Evolutionary conservation across 2,797 vertebrate species (phyloP).

Genomic region (Scolopax rusticola): DNA sequence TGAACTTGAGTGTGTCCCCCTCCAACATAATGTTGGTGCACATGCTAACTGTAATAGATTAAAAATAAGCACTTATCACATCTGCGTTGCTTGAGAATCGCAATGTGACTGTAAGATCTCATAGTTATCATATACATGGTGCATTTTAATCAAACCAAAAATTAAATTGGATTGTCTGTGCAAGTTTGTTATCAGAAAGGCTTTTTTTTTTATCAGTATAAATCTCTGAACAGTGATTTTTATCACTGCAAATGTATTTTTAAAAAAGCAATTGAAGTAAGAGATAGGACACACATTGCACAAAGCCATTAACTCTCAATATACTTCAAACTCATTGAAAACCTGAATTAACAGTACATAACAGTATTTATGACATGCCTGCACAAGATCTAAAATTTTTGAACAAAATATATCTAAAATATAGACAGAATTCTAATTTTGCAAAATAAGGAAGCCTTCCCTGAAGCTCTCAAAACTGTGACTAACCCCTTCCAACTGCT

Average conservation of each 20-base stretch:
- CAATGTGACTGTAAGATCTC: background rate
- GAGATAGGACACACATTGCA: background rate
- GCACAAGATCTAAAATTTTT: background rate
- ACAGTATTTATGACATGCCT: background rate
- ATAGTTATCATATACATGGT: background rate
- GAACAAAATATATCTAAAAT: background rate
- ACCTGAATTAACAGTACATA: background rate
- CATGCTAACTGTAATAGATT: background rate
- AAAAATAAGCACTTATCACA: constrained; percentile 13
- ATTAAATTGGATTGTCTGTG: constrained; percentile 20
- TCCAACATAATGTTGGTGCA: background rate
- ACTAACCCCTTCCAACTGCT: background rate
- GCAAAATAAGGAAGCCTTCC: background rate
- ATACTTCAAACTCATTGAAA: background rate
- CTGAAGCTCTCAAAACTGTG: background rate
- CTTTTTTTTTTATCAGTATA: background rate
- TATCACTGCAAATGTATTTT: constrained; percentile 18
- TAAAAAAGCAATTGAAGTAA: background rate
- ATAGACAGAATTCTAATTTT: background rate
- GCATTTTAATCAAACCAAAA: constrained; percentile 39
- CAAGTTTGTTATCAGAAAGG: constrained; percentile 11
- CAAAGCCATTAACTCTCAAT: constrained; percentile 9
- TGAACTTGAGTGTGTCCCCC: background rate
- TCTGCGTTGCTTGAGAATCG: background rate
- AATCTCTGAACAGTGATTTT: constrained; percentile 40